phyloP scores from a whole-genome alignment of 2,113 vertebrate species.

The Corythornis vintsioides region DNA sequence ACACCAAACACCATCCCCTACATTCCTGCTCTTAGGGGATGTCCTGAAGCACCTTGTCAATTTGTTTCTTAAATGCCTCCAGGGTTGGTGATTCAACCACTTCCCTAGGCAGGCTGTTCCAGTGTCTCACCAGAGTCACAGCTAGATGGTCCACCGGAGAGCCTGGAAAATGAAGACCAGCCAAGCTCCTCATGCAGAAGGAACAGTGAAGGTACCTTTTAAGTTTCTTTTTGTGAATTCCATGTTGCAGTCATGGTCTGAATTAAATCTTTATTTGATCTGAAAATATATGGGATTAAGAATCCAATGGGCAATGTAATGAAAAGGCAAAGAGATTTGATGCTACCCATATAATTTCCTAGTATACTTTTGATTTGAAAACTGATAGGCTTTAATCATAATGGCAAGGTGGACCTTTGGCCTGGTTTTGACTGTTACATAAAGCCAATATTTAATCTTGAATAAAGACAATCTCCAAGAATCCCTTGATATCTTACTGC shows the following conservation, averaged over 20 bases:
- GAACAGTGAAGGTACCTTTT: not conserved
- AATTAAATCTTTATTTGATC: not conserved
- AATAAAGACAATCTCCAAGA: not conserved
- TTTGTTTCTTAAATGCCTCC: too few relatives aligned
- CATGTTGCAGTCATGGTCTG: not conserved
- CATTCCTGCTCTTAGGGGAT: too few relatives aligned
- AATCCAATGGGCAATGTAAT: accelerated
- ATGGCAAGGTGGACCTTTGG: not conserved
- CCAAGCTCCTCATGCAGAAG: not conserved
- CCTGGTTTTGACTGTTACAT: not conserved
- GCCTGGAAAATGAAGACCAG: not conserved
- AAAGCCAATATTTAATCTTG: not conserved
- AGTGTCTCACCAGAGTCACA: not conserved
- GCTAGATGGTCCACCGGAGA: not conserved
- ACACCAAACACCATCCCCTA: too few relatives aligned
- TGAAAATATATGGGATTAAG: not conserved
- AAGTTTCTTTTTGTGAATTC: not conserved
- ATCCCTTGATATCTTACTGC: not conserved
- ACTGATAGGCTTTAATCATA: not conserved
- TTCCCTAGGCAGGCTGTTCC: too few relatives aligned
- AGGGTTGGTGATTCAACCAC: too few relatives aligned
- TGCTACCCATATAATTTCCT: not conserved
- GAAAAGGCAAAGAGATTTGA: not conserved
- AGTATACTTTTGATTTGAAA: not conserved
- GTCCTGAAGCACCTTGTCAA: too few relatives aligned